Evolutionary conservation across 2,888 invertebrate genomes (phyloP).

Genomic region (Hirudinaria manillensis): DNA sequence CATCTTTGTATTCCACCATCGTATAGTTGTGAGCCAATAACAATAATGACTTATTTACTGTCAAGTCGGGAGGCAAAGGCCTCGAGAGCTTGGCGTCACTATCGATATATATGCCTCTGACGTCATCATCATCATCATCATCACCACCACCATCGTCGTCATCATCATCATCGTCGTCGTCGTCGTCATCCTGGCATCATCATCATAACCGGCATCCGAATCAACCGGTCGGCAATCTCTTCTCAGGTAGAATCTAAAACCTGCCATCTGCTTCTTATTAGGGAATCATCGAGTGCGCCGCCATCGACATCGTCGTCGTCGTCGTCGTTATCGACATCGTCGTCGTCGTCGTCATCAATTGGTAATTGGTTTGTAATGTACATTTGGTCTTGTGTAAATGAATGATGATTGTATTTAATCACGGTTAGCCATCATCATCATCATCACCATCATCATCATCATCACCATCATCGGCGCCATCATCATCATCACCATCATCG

Average conservation of each 20-base stretch:
- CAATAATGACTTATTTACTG: no score
- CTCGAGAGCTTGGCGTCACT: neutral
- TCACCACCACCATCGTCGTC: slow-evolving; percentile 14
- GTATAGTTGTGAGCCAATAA: neutral
- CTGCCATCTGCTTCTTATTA: no score
- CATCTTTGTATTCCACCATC: slow-evolving; percentile 14
- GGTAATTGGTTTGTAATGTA: no score
- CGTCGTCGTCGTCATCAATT: neutral
- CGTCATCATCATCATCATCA: slow-evolving; percentile 29
- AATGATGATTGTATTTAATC: no score
- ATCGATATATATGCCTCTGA: neutral
- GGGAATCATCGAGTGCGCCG: slow-evolving; percentile 12
- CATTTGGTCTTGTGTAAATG: no score
- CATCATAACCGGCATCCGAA: slow-evolving; percentile 11
- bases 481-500: slow-evolving; percentile 15
- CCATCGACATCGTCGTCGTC: slow-evolving; percentile 26
- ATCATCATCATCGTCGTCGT: slow-evolving; percentile 23
- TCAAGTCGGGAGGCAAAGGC: no score
- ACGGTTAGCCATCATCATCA: neutral
- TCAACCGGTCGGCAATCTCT: no score
- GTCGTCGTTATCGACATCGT: neutral
- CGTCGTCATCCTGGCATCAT: slow-evolving; percentile 18
- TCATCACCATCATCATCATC: slow-evolving; percentile 9
- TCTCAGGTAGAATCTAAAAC: no score
- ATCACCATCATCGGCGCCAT: neutral